Percentiles rank a stretch among this genome's conserved stretches.
Evolutionary conservation across 2,888 invertebrate species (phyloP).

Genomic region (Galerucella pusilla): DNA sequence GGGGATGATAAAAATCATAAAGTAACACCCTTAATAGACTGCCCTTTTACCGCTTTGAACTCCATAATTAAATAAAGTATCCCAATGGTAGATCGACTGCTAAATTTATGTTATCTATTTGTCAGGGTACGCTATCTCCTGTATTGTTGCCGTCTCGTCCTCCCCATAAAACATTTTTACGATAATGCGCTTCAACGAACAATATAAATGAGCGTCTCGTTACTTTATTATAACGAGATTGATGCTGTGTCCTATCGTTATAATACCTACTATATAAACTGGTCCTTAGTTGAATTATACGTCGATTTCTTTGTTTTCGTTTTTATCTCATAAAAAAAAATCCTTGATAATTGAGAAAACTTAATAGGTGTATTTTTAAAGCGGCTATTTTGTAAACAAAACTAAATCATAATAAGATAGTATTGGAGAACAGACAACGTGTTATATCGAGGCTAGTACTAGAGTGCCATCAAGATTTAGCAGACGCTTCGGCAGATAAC

Average conservation of each 20-base stretch:
- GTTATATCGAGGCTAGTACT: no score
- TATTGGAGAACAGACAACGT: no score
- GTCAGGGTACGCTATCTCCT: conserved; percentile 45
- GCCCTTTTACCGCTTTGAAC: conserved; percentile 18
- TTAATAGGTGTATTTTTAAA: no score
- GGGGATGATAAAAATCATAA: conserved; percentile 7
- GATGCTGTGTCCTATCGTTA: conserved; percentile 43
- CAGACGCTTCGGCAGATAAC: no score
- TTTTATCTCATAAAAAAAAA: no score
- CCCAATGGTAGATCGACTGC: conserved; percentile 29
- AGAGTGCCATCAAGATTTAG: no score
- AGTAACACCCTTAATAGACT: conserved; percentile 7
- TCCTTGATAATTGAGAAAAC: no score
- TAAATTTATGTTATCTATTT: conserved; percentile 54
- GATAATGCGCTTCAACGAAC: conserved; percentile 57
- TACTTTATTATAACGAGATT: conserved; percentile 56
- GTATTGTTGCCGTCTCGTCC: conserved; percentile 54
- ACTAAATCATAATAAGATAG: background rate
- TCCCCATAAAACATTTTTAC: conserved; percentile 58
- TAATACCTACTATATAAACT: background rate
- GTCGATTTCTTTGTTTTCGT: conserved; percentile 7
- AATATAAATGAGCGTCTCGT: conserved; percentile 57
- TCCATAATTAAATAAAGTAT: conserved; percentile 41
- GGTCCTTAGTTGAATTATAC: conserved; percentile 35
- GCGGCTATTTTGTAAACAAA: no score